Conservation (phyloP, 1,140 invertebrate species). For the Adoxophyes honmai region DNA sequence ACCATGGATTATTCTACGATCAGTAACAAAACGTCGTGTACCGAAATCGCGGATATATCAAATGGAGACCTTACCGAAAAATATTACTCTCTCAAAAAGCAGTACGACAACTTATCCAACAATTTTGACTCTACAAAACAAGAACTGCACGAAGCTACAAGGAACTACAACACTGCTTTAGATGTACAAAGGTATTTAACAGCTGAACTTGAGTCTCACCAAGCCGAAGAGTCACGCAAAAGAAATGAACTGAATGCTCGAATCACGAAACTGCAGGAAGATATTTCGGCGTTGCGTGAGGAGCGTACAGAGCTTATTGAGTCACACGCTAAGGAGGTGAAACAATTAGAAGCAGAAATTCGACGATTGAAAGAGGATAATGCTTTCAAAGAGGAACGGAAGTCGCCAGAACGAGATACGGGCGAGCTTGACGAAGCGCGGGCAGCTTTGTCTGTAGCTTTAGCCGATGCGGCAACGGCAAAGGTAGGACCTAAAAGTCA, state of each 20-base stretch:
- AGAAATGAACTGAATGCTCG: slow-evolving; percentile 45
- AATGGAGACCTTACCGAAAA: slow-evolving; percentile 58
- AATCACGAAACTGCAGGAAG: slow-evolving; percentile 52
- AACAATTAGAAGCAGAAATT: slow-evolving; percentile 50
- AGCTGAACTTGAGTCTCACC: slow-evolving; percentile 62
- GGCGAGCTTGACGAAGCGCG: slow-evolving; percentile 52
- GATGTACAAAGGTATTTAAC: slow-evolving; percentile 67
- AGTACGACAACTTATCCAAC: slow-evolving; percentile 54
- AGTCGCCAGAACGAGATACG: slow-evolving; percentile 50
- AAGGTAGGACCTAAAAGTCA: slow-evolving; percentile 29
- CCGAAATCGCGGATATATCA: slow-evolving; percentile 53
- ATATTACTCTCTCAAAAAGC: slow-evolving; percentile 64
- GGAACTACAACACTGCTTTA: slow-evolving; percentile 64
- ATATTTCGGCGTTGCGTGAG: slow-evolving; percentile 48
- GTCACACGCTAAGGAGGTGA: slow-evolving; percentile 44
- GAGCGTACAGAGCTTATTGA: slow-evolving; percentile 46
- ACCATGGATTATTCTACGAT: slow-evolving; percentile 67
- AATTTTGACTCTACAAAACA: slow-evolving; percentile 65
- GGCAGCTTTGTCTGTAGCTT: slow-evolving; percentile 33
- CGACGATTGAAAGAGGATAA: slow-evolving; percentile 52
- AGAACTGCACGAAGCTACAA: slow-evolving; percentile 61
- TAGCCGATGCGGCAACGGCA: slow-evolving; percentile 39
- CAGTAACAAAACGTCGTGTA: slow-evolving; percentile 60
- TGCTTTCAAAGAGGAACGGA: slow-evolving; percentile 27
- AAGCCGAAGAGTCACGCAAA: slow-evolving; percentile 53